Conservation (phyloP, 2,797 vertebrate species). For the Lepilemur septentrionalis region DNA sequence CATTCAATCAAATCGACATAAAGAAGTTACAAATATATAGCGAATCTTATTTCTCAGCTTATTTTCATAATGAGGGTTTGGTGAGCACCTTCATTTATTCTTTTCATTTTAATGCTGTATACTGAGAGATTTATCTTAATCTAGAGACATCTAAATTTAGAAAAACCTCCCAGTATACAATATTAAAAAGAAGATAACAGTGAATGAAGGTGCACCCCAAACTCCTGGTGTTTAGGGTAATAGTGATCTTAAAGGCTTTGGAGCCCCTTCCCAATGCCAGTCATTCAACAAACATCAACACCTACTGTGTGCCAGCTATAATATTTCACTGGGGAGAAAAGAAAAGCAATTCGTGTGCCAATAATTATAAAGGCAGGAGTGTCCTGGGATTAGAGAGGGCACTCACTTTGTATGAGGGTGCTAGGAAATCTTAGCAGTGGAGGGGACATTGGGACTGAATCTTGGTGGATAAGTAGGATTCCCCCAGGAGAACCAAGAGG, state of each 20-base stretch:
- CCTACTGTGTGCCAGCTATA: not conserved
- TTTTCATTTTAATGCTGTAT: not conserved
- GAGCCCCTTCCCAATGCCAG: not conserved
- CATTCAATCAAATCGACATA: not conserved
- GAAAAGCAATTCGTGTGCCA: not conserved
- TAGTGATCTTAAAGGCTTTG: not conserved
- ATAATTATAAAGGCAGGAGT: not conserved
- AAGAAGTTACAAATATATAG: not conserved
- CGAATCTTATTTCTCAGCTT: not conserved
- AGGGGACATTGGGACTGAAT: not conserved
- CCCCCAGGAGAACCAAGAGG: not conserved
- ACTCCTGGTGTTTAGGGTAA: not conserved
- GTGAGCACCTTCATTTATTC: not conserved
- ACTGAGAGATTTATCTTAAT: not conserved
- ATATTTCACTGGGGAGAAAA: not conserved
- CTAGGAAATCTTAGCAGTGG: not conserved
- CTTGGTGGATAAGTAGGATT: not conserved
- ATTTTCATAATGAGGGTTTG: not conserved
- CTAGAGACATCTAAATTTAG: not conserved
- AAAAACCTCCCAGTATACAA: not conserved
- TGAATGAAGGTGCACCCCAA: not conserved
- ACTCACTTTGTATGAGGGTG: not conserved
- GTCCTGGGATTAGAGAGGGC: not conserved
- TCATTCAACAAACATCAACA: not conserved
- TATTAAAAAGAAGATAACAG: not conserved